phyloP scores from a whole-genome alignment of 1,140 invertebrate species.

The Hyposmocoma kahamanoa region DNA sequence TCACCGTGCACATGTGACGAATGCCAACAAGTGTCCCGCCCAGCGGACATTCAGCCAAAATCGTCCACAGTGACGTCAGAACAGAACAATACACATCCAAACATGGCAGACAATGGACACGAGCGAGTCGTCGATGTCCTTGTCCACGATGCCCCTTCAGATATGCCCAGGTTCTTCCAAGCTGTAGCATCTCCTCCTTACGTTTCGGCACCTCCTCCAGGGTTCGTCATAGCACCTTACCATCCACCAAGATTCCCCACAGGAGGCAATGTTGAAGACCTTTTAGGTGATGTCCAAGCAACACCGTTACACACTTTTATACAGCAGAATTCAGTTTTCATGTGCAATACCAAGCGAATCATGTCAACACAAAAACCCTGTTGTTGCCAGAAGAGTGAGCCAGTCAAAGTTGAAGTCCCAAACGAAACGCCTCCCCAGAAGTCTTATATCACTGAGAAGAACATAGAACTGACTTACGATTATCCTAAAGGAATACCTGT shows the following conservation, averaged over 20 bases:
- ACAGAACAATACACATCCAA: slow-evolving; percentile 22
- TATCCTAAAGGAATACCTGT: slow-evolving; percentile 62
- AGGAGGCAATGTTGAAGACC: slow-evolving; percentile 65
- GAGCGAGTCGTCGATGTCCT: slow-evolving; percentile 59
- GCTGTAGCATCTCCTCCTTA: slow-evolving; percentile 50
- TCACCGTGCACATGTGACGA: slow-evolving; percentile 62
- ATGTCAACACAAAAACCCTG: slow-evolving; percentile 61
- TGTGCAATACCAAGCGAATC: slow-evolving; percentile 66
- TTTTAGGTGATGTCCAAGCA: slow-evolving; percentile 59
- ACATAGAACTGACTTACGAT: slow-evolving; percentile 69
- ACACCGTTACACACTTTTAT: slow-evolving; percentile 52
- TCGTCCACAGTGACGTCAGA: slow-evolving; percentile 22
- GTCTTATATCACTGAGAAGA: slow-evolving; percentile 68
- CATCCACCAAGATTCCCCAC: slow-evolving; percentile 56
- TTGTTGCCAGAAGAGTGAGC: slow-evolving; percentile 41
- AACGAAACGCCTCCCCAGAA: slow-evolving; percentile 29
- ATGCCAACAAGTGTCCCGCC: slow-evolving; percentile 31
- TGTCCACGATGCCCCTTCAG: slow-evolving; percentile 49
- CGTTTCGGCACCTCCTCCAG: slow-evolving; percentile 55
- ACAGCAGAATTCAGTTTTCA: slow-evolving; percentile 65
- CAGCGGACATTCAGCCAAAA: slow-evolving; percentile 21
- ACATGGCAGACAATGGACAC: slow-evolving; percentile 24
- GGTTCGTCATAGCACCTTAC: slow-evolving; percentile 54
- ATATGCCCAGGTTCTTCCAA: slow-evolving; percentile 58
- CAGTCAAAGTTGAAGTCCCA: slow-evolving; percentile 18